A percentile compares a stretch with the other conserved stretches of the same genome.
phyloP scores from a whole-genome alignment of 1,140 invertebrate genomes.

The Zaprionus ornatus region DNA sequence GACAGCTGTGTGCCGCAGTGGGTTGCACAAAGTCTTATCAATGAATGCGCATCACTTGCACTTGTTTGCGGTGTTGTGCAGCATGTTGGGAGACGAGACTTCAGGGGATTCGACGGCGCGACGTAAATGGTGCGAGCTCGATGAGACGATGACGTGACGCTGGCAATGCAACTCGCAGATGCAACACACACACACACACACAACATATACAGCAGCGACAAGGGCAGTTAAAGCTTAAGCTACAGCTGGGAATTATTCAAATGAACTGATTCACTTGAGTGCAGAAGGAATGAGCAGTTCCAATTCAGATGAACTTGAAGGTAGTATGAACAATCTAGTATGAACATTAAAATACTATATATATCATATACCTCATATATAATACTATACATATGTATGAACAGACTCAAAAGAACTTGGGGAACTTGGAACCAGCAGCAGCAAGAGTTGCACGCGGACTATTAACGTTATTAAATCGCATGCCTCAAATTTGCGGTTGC shows the following conservation, averaged over 20 bases:
- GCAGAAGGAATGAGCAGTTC: background rate
- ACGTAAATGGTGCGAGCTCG: conserved; percentile 67
- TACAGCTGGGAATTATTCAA: conserved; percentile 7
- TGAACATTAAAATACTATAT: background rate
- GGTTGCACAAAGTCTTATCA: conserved; percentile 78
- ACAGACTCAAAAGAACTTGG: background rate
- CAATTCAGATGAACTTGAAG: background rate
- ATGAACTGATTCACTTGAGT: conserved; percentile 2
- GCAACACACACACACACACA: conserved; percentile 22
- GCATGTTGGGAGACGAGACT: conserved; percentile 19
- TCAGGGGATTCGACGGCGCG: conserved; percentile 38
- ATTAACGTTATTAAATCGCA: conserved; percentile 76
- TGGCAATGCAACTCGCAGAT: conserved; percentile 27
- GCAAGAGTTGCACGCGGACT: conserved; percentile 49
- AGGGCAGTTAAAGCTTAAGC: conserved; percentile 20
- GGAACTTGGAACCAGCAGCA: background rate
- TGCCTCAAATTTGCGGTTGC: conserved; percentile 80
- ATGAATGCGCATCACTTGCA: conserved; percentile 81
- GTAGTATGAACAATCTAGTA: background rate
- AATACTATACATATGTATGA: no score
- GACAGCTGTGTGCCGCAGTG: background rate
- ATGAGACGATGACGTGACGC: conserved; percentile 65
- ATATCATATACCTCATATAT: no score
- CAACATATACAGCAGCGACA: conserved; percentile 34
- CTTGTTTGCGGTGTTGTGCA: conserved; percentile 65